Evolutionary conservation across 2,888 invertebrate genomes (phyloP).

Genomic region (Agrilus mali): DNA sequence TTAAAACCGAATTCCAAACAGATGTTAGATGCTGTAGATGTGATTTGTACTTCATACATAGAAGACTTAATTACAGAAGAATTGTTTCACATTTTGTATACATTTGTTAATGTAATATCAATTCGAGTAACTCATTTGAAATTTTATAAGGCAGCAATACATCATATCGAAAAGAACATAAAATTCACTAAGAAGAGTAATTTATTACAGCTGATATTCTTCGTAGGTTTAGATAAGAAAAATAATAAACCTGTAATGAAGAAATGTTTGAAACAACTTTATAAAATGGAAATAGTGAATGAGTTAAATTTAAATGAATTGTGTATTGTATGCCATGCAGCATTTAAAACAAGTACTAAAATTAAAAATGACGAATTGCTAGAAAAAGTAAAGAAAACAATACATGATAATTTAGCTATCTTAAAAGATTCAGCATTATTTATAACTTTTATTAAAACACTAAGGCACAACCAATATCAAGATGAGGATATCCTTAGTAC

Average conservation of each 20-base stretch:
- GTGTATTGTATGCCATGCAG: slow-evolving; percentile 30
- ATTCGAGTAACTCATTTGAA: slow-evolving; percentile 22
- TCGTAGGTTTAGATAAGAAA: slow-evolving; percentile 29
- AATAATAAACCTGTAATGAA: slow-evolving; percentile 18
- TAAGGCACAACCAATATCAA: slow-evolving; percentile 29
- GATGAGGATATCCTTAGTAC: slow-evolving; percentile 28
- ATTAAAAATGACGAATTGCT: slow-evolving; percentile 24
- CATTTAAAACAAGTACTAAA: slow-evolving; percentile 31
- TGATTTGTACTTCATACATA: slow-evolving; percentile 24
- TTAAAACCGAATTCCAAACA: slow-evolving; percentile 12
- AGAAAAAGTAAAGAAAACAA: slow-evolving; percentile 20
- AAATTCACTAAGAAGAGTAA: slow-evolving; percentile 22
- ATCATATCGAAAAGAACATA: slow-evolving; percentile 18
- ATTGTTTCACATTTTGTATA: slow-evolving; percentile 22
- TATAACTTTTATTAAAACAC: slow-evolving; percentile 31
- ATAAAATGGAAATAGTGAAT: slow-evolving; percentile 13
- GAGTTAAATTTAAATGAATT: slow-evolving; percentile 27
- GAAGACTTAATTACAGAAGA: slow-evolving; percentile 16
- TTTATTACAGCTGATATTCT: slow-evolving; percentile 29
- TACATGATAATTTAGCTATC: slow-evolving; percentile 27
- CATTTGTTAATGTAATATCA: slow-evolving; percentile 24
- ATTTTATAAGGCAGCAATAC: slow-evolving; percentile 24
- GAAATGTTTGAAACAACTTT: slow-evolving; percentile 21
- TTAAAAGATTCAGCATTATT: slow-evolving; percentile 31
- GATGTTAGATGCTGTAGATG: slow-evolving; percentile 22